Conservation (phyloP, 2,113 vertebrate species). For the Piliocolobus tephrosceles region DNA sequence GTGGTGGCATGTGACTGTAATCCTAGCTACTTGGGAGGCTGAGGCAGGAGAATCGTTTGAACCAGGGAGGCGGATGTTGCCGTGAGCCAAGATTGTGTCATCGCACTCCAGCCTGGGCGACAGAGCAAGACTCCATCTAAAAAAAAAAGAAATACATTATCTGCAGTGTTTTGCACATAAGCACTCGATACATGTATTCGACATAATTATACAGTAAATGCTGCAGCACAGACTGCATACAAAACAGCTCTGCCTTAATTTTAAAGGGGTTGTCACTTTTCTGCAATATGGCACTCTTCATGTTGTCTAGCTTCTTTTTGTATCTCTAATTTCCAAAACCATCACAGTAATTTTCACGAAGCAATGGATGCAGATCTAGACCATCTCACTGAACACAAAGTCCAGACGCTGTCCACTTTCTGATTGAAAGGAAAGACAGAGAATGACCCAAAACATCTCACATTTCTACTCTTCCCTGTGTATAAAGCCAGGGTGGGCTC, state of each 20-base stretch:
- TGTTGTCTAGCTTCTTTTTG: neutral
- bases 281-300: neutral
- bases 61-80: too few relatives aligned
- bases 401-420: neutral
- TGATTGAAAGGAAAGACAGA: neutral
- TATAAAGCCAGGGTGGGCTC: neutral
- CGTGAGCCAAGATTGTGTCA: too few relatives aligned
- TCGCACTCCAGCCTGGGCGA: too few relatives aligned
- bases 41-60: too few relatives aligned
- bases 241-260: neutral
- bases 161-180: neutral
- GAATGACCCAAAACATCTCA: neutral
- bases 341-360: neutral
- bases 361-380: neutral
- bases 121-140: too few relatives aligned
- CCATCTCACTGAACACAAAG: accelerated
- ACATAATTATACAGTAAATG: neutral
- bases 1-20: too few relatives aligned
- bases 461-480: neutral
- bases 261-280: neutral
- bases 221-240: neutral
- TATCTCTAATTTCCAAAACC: neutral
- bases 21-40: too few relatives aligned
- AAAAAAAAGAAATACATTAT: neutral
- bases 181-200: neutral